phyloP scores from a whole-genome alignment of 2,797 vertebrate species.

The Macropus fuliginosus region DNA sequence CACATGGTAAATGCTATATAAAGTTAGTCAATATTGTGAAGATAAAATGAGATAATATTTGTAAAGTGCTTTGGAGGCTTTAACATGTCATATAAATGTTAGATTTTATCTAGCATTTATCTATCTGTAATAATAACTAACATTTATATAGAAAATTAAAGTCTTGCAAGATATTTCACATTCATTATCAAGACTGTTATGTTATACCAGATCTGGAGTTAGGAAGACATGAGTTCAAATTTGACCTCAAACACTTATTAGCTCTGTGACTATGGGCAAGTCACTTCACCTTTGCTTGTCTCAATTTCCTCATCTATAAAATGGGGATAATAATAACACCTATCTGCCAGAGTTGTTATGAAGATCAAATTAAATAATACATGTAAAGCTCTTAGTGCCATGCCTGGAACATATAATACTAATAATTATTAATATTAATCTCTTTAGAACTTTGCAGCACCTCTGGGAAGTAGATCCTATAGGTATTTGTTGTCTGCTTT shows the following conservation, averaged over 20 bases:
- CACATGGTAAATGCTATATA: background rate
- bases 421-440: background rate
- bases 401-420: background rate
- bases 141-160: background rate
- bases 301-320: background rate
- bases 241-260: background rate
- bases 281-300: background rate
- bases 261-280: background rate
- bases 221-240: background rate
- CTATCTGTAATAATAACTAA: background rate
- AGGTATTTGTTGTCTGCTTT: background rate
- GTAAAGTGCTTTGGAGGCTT: background rate
- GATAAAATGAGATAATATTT: background rate
- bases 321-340: background rate
- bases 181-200: background rate
- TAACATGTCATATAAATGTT: background rate
- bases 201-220: background rate
- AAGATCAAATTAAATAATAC: background rate
- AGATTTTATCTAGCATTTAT: background rate
- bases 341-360: background rate
- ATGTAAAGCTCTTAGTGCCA: background rate
- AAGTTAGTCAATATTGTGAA: background rate
- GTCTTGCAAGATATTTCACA: background rate
- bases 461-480: background rate
- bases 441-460: background rate